phyloP scores from a whole-genome alignment of 1,140 invertebrate species.

The Lepidurus packardi region DNA sequence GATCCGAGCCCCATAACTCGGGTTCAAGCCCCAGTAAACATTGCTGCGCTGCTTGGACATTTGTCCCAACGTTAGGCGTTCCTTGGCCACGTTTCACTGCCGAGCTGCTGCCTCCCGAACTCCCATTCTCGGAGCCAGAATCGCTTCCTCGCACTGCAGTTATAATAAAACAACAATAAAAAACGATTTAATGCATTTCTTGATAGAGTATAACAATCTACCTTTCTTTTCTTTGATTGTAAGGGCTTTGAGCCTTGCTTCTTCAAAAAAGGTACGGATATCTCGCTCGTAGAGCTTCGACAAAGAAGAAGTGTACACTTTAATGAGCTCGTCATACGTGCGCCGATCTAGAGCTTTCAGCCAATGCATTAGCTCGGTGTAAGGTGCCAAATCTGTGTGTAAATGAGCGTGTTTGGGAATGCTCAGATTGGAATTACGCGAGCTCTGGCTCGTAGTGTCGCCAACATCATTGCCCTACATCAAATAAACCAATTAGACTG shows the following conservation, averaged over 20 bases:
- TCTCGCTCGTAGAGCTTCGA: conserved; percentile 80
- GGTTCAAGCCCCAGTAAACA: conserved; percentile 57
- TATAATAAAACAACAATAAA: neutral
- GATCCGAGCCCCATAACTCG: conserved; percentile 47
- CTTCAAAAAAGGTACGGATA: conserved; percentile 69
- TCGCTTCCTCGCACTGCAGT: conserved; percentile 40
- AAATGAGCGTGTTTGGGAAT: conserved; percentile 69
- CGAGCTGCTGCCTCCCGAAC: conserved; percentile 39
- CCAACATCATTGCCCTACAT: conserved; percentile 60
- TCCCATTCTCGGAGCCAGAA: conserved; percentile 44
- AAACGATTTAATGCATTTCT: neutral
- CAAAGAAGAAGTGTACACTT: conserved; percentile 70
- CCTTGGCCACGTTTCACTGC: conserved; percentile 13
- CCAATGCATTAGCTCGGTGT: conserved; percentile 86
- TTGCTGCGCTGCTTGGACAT: conserved; percentile 36
- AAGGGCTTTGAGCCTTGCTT: conserved; percentile 52
- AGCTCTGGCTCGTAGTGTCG: conserved; percentile 49
- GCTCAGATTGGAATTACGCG: conserved; percentile 53
- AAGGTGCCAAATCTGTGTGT: conserved; percentile 74
- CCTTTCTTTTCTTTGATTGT: conserved; percentile 37
- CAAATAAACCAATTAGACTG: conserved; percentile 29
- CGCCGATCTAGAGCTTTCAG: conserved; percentile 75
- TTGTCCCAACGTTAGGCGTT: neutral
- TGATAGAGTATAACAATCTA: conserved; percentile 15
- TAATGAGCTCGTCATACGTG: conserved; percentile 69